Evolutionary conservation across 2,113 vertebrate genomes (phyloP), one percentile per base, ranked within the genome.

Genomic region (Labeo rohita): DNA sequence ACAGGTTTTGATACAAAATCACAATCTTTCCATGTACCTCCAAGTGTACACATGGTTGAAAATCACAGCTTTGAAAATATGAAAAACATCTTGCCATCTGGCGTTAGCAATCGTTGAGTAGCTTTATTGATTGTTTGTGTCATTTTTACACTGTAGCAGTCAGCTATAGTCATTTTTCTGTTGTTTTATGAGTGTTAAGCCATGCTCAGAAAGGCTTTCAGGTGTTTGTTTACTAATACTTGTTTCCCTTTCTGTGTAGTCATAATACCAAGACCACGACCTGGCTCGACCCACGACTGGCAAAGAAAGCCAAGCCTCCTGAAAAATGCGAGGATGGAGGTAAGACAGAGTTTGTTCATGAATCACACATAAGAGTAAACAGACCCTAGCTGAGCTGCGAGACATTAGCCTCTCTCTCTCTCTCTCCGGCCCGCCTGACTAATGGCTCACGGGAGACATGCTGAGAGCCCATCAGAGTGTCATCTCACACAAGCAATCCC

Each of bases 241-340:
- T 76, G 70, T 50, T 63, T 85, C 89, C 61, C 45, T 63, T 49
- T 85, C 92, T 92, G 84, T 90, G 16, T 89, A 99, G 98, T 90
- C 98, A 99, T 86, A 99, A 99, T 94, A 97, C 96, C 86, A 99
- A 99, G 94, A 99, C 98, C 50, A 99, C 98, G 6, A 99, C 98
- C 2, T 99, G 98, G 98, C 93, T 99, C 90, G 98, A 99, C 91
- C 98, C 98, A 1, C 96, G 98, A 21, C 97, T 99, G n/a, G 98
- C 98, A 88, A 98, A 96, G 93, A 99, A 97, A 95, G 97, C 98
- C 84, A 99, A 99, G 93, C 97, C 98, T 77, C 97, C 97, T 0
- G 98, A 99, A 93, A 98, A 99, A 79, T 99, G 98, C 91, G 96
- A 97, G 87, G 97, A 99, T 90, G 98, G 97, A 96, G 98, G 98